Evolutionary conservation across 2,113 vertebrate genomes (phyloP).

Genomic region (Martes martes): DNA sequence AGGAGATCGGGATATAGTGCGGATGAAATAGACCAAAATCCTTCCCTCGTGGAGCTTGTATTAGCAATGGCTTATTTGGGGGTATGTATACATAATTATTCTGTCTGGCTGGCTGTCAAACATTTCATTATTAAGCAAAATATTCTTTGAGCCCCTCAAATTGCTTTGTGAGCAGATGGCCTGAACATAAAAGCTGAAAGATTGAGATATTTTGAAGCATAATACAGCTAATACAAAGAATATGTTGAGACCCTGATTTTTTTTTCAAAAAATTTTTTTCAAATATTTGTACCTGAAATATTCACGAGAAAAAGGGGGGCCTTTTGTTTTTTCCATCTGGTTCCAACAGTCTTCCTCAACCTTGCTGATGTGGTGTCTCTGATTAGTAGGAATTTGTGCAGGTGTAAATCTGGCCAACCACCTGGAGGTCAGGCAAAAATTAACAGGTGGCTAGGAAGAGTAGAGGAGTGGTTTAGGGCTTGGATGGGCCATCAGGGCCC

Average conservation of each 20-base stretch:
- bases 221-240: neutral
- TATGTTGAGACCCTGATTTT: neutral
- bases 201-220: neutral
- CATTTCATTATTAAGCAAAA: neutral
- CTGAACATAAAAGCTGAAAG: neutral
- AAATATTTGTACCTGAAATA: neutral
- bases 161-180: neutral
- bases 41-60: neutral
- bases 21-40: neutral
- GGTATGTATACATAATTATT: neutral
- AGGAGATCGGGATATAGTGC: neutral
- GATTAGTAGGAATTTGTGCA: no score
- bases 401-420: neutral
- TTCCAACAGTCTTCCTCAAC: no score
- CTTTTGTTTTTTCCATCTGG: neutral
- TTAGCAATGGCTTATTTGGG: neutral
- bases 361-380: neutral
- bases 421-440: neutral
- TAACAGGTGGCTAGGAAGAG: no score
- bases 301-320: neutral
- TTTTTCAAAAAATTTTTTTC: neutral
- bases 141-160: neutral
- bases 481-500: neutral
- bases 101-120: neutral
- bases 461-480: neutral